phyloP scores from a whole-genome alignment of 2,888 invertebrate genomes.

The Drosophila macrospina region DNA sequence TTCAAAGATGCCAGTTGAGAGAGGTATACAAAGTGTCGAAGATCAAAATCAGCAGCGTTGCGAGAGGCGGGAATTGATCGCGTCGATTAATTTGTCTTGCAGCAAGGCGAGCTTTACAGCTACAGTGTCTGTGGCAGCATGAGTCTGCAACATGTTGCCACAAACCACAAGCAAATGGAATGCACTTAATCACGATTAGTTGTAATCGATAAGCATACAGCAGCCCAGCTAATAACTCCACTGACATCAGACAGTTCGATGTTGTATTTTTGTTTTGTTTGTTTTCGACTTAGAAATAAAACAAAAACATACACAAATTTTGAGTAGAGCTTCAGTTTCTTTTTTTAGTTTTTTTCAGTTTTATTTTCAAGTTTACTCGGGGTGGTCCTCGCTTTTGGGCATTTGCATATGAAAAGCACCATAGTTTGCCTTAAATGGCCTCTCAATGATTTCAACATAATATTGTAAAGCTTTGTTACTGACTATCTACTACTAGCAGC shows the following conservation, averaged over 20 bases:
- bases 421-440: constrained; percentile 72
- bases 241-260: constrained; percentile 37
- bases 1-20: background rate
- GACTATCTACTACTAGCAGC: constrained; percentile 16
- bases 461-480: constrained; percentile 68
- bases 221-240: constrained; percentile 56
- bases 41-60: constrained; percentile 80
- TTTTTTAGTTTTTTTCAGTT: constrained; percentile 8
- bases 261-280: background rate
- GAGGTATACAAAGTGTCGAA: constrained; percentile 66
- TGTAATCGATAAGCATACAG: constrained; percentile 81
- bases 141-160: constrained; percentile 76
- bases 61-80: constrained; percentile 80
- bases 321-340: constrained; percentile 25
- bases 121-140: constrained; percentile 59
- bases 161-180: constrained; percentile 75
- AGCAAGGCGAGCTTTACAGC: constrained; percentile 13
- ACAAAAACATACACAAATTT: constrained; percentile 4
- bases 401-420: constrained; percentile 78
- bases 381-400: constrained; percentile 61
- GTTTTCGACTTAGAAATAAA: constrained; percentile 14
- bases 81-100: constrained; percentile 84
- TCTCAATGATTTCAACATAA: constrained; percentile 82
- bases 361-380: constrained; percentile 45
- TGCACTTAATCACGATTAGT: constrained; percentile 84